These are phyloP conservation scores for Saturnia japonica DNA, from an alignment of 2,888 invertebrate genomes.

Conservation along the genomic window DNA sequence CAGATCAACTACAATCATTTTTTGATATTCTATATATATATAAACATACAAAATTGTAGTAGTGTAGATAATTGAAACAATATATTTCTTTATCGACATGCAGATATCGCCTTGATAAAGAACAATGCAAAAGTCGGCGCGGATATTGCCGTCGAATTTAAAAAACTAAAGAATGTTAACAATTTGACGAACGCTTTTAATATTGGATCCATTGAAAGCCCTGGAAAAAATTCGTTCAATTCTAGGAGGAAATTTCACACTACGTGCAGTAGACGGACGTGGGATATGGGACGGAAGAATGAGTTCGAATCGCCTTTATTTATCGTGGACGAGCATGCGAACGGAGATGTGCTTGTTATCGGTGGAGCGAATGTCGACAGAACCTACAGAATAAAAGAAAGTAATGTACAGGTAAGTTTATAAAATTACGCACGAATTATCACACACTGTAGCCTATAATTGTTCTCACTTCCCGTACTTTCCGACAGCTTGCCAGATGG, in stretches of 20 bases:
- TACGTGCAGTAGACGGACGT: conserved; percentile 36
- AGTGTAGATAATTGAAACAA: conserved; percentile 61
- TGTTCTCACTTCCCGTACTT: too few species aligned
- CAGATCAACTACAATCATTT: background rate
- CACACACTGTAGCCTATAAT: background rate
- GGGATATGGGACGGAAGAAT: conserved; percentile 21
- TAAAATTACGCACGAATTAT: background rate
- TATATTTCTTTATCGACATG: conserved; percentile 46
- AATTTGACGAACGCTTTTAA: conserved; percentile 51
- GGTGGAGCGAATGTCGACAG: conserved; percentile 91
- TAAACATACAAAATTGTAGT: conserved; percentile 10
- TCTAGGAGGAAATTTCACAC: conserved; percentile 59
- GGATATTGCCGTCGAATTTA: conserved; percentile 87
- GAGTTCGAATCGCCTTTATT: conserved; percentile 40
- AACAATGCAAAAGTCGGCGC: conserved; percentile 95
- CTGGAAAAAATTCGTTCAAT: conserved; percentile 35
- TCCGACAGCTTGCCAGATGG: too few species aligned
- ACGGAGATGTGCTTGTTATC: conserved; percentile 84
- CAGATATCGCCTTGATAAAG: conserved; percentile 95
- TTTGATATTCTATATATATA: background rate
- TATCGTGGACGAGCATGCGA: conserved; percentile 27
- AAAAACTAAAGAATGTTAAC: conserved; percentile 62
- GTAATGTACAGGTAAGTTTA: conserved; percentile 84
- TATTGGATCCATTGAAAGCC: conserved; percentile 47
- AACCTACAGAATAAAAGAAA: conserved; percentile 83